Conservation (phyloP, 2,888 invertebrate genomes). For the Pristionchus japonicus region DNA sequence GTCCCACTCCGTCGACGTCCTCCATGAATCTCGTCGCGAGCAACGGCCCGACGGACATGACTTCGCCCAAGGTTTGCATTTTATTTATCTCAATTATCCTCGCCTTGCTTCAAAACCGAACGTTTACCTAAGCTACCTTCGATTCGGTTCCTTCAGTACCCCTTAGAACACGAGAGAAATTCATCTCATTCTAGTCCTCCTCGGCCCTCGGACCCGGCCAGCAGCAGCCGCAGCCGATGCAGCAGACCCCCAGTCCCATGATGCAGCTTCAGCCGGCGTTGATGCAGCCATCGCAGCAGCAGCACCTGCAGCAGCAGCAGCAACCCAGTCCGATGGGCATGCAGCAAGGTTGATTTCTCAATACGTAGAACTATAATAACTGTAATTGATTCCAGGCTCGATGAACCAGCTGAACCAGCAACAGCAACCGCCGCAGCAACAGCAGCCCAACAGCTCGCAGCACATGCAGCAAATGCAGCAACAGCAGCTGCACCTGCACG, state of each 20-base stretch:
- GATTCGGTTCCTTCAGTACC: background rate
- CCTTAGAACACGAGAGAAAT: background rate
- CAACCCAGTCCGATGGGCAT: slow-evolving; percentile 3
- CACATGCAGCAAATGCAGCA: slow-evolving; percentile 18
- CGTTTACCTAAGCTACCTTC: no score
- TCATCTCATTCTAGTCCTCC: background rate
- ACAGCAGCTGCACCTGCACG: slow-evolving; percentile 19
- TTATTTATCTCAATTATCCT: background rate
- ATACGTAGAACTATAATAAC: background rate
- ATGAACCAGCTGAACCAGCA: slow-evolving; percentile 15
- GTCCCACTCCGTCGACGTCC: slow-evolving; percentile 18
- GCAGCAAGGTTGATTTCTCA: background rate
- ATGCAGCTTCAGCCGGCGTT: slow-evolving; percentile 26
- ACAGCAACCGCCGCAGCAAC: slow-evolving; percentile 45
- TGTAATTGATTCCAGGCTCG: background rate
- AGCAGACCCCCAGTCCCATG: slow-evolving; percentile 53
- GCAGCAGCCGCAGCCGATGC: slow-evolving; percentile 24
- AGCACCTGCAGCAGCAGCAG: slow-evolving; percentile 43
- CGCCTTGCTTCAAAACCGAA: no score
- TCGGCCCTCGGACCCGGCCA: background rate
- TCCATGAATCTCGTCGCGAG: background rate
- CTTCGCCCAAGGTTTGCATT: background rate
- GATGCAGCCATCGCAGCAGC: slow-evolving; percentile 4
- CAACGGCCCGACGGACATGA: background rate
- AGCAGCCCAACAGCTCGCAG: background rate